Conservation (phyloP, 2,797 vertebrate genomes). For the Eidolon dupreanum region DNA sequence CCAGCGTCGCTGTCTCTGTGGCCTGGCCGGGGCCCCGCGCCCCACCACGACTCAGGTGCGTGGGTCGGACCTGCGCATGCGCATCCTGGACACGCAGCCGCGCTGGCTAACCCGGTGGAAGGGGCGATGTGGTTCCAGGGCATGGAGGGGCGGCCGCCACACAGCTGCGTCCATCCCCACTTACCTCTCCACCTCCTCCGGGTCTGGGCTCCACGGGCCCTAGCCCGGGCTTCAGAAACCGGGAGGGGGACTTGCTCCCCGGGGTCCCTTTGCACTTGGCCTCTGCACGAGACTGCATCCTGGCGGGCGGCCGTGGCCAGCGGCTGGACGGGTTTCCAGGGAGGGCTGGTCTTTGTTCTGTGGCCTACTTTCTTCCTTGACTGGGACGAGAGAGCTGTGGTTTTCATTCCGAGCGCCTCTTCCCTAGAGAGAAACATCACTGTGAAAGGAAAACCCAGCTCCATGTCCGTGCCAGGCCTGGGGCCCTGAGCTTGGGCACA, state of each 20-base stretch:
- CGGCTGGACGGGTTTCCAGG: background rate
- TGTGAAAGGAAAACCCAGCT: background rate
- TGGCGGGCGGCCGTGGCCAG: rapidly evolving
- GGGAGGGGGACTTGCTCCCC: background rate
- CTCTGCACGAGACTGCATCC: rapidly evolving
- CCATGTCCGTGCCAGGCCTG: rapidly evolving
- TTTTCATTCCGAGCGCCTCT: background rate
- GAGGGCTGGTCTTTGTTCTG: background rate
- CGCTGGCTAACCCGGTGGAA: background rate
- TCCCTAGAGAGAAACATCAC: background rate
- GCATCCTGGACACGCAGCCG: background rate
- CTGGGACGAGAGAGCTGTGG: background rate
- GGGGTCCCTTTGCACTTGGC: background rate
- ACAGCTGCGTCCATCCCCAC: rapidly evolving
- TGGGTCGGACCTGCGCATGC: rapidly evolving
- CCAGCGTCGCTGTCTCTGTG: background rate
- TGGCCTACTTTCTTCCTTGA: background rate
- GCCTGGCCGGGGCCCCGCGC: background rate
- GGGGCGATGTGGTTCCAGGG: rapidly evolving
- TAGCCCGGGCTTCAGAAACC: rapidly evolving
- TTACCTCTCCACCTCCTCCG: background rate
- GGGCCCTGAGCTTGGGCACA: background rate
- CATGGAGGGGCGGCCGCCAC: rapidly evolving
- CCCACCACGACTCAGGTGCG: rapidly evolving
- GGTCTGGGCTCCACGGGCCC: rapidly evolving